Base-by-base conservation (phyloP, 1,140 invertebrate species). In the Halesus radiatus region DNA sequence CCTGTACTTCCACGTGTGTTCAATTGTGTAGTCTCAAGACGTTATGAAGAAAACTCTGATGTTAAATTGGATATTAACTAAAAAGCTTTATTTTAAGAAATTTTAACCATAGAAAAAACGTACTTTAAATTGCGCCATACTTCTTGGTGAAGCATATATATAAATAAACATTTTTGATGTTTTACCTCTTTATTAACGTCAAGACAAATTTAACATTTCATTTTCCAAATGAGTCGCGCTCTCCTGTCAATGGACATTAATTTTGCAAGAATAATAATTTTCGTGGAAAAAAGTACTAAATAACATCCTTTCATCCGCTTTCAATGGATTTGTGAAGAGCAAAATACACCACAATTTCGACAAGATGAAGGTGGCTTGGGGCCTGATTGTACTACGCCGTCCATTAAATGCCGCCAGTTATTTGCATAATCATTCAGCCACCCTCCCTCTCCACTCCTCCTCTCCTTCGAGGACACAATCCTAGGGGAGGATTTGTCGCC, bases 401-500 rank as follows among this genome's bases (percentile, higher is more conserved):
- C 81, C 81, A 83, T 83, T 83, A 83, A 83, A 83, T 78, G 75
- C 81, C 72, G 53, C 52, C 78, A 64, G 81, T 83, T 79, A 80
- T 83, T 83, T 83, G 81, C 81, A 83, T 83, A 80, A 83, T 83
- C 81, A 73, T 74, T 80, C 81, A 76, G 50, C 75, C 52, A 32
- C 76, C 76, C 66, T 45, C 7, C 37, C 37, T 45, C 37, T 10
- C 26, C n/a, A n/a, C n/a, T 2, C 32, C 20, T 64, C 4, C 29
- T 64, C 22, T 64, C 62, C 8, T 8, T 16, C 22, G 62, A 7
- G 32, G 62, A 29, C 10, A 66, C 6, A 16, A n/a, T 8, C 18
- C 37, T 6, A 29, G 50, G 76, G 60, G 76, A 22, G 15, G 76
- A 62, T 60, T 76, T 53, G n/a, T 37, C 76, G 56, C 76, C 58